These are phyloP conservation scores for Dyspetes luteomarginatus DNA, from an alignment of 2,888 invertebrate genomes.

Conservation along the genomic window DNA sequence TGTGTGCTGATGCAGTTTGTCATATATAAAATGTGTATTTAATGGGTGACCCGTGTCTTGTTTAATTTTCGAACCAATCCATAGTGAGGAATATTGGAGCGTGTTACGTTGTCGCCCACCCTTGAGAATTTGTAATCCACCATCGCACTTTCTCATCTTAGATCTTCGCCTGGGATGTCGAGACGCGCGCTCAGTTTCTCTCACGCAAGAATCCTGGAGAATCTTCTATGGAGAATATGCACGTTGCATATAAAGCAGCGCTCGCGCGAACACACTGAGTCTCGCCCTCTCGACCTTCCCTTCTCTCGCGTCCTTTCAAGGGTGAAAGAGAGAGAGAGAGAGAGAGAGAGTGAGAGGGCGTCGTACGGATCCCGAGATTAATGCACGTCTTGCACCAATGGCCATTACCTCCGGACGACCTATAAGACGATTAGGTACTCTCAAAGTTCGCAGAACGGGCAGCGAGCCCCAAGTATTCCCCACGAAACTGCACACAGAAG, in stretches of 20 bases:
- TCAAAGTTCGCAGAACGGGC: slow-evolving; percentile 72
- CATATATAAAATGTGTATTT: slow-evolving; percentile 6
- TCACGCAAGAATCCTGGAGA: slow-evolving; percentile 57
- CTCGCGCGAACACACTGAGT: neutral
- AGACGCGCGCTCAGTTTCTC: neutral
- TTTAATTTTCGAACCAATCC: slow-evolving; percentile 50
- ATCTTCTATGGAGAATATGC: slow-evolving; percentile 53
- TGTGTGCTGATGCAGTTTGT: neutral
- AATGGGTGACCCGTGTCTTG: slow-evolving; percentile 22
- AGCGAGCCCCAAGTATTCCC: slow-evolving; percentile 2
- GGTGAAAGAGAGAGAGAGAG: neutral
- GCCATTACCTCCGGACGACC: slow-evolving; percentile 73
- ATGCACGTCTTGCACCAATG: slow-evolving; percentile 74
- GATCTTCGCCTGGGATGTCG: slow-evolving; percentile 16
- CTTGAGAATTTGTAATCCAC: slow-evolving; percentile 36
- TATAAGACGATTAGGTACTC: slow-evolving; percentile 78
- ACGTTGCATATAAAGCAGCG: slow-evolving; percentile 76
- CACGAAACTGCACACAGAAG: slow-evolving; percentile 33
- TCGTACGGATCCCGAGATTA: slow-evolving; percentile 72
- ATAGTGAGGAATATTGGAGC: slow-evolving; percentile 32
- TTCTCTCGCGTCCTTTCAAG: slow-evolving; percentile 36
- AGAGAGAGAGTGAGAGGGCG: slow-evolving; percentile 42
- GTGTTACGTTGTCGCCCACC: slow-evolving; percentile 13
- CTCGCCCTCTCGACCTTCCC: neutral
- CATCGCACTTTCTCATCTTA: slow-evolving; percentile 39